These are phyloP conservation scores for Merluccius polli DNA, from an alignment of 2,797 vertebrate species.

Conservation along the genomic window DNA sequence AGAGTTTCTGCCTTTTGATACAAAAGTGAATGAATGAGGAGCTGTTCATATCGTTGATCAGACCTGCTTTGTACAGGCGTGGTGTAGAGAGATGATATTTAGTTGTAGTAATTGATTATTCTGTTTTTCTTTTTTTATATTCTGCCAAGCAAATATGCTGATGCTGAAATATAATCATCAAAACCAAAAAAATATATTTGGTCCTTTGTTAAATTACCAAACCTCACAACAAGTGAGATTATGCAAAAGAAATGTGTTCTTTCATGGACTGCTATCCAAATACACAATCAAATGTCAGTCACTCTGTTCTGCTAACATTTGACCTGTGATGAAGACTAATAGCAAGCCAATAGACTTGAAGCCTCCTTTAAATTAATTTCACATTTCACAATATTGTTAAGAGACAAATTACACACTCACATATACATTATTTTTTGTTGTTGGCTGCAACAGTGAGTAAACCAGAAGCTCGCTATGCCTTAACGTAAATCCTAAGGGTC, in stretches of 20 bases:
- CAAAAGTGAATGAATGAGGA: conserved; percentile 53
- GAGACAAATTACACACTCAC: no score
- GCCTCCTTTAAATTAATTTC: no score
- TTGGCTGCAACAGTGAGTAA: no score
- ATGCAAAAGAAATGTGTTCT: neutral
- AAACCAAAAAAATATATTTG: conserved; percentile 62
- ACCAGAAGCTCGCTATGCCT: no score
- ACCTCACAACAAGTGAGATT: neutral
- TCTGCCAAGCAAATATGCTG: conserved; percentile 76
- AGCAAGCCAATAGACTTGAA: no score
- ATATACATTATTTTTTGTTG: no score
- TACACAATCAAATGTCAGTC: neutral
- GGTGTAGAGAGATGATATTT: conserved; percentile 69
- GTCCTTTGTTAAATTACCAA: conserved; percentile 44
- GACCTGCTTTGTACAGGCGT: conserved; percentile 69
- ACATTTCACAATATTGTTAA: no score
- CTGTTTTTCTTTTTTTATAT: conserved; percentile 64
- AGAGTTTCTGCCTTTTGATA: conserved; percentile 57
- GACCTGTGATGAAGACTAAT: no score
- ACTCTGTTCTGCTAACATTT: no score
- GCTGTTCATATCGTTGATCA: conserved; percentile 58
- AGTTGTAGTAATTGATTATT: conserved; percentile 68
- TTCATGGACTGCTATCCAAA: neutral
- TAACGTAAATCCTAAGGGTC: neutral
- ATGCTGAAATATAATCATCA: conserved; percentile 80